Base-by-base conservation (phyloP, 53 echinoderm and acorn worm genomes). In the Antedon mediterranea region DNA sequence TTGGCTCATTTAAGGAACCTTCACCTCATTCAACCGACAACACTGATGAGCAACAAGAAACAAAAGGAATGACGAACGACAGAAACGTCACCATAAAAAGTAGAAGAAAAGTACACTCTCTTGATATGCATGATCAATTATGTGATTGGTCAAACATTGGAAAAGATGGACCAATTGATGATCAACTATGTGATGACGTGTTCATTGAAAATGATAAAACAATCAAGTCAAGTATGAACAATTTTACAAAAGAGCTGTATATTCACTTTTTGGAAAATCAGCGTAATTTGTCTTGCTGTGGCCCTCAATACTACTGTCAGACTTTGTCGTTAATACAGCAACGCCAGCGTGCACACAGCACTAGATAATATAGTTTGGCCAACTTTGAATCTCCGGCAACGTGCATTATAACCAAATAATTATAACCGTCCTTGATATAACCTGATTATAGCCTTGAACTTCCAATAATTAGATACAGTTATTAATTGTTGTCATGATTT, bases 1-100 rank as follows among this genome's bases (percentile, higher is more conserved):
- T 89, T 18, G 92, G 90, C 3, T 97, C 97, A 0, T 92, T 57
- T 15, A 57, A 57, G 23, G 57, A 57, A 6, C 23, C 57, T 3
- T 57, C 57, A 18, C 5, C 5, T 41, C 14, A 57, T 57, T 3
- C 2, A 23, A 23, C 57, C 23, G 20, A 57, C 11, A 57, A 8
- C 2, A 18, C 9, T 57, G 57, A 15, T 13, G 57, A 57, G 2
- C 9, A 57, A 23, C 2, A 57, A 15, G 2, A 26, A 26, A 57
- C 23, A 57, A 26, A 57, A 57, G 57, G 23, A 37, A 57, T 26
- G 23, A 57, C 11, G 57, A 57, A 57, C 57, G 57, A 57, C 9
- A 23, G 11, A 57, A 57, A 57, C 9, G 1, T 13, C 23, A 23
- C 2, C 20, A 26, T 18, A 18, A 8, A 3, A 13, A 2, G 23